Evolutionary conservation across 2,113 vertebrate species (phyloP), one percentile per base, ranked within the genome.

Genomic region (Dromas ardeola): DNA sequence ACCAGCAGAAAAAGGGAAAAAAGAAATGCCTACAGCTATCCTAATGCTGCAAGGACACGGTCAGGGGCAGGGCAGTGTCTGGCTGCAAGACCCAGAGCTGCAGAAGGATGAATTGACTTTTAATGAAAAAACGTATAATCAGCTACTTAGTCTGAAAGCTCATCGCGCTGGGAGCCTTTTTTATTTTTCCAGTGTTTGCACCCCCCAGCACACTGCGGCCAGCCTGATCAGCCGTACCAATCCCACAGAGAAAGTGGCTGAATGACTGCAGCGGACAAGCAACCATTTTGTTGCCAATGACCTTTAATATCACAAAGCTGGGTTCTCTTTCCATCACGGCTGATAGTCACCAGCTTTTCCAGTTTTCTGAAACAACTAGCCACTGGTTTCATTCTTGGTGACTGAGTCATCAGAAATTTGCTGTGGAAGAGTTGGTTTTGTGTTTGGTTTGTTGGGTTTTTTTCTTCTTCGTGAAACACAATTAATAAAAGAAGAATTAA

Each of bases 31-130:
- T 42, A 20, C 5, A 14, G 4, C 10, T 3, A 0, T 5, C 26
- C 50, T 43, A 1, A 1, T 1, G 4, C 36, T 25, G 21, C 30
- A 10, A 2, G 42, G 45, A 6, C 6, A 5, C 1, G 7, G 2
- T 4, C 26, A 66, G 55, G 55, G 58, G 4, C 61, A 38, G 47
- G 34, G 52, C 27, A 38, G 58, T 8, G 3, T 17, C 38, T 29
- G 86, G 56, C 32, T 53, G 53, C 12, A n/a, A 71, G 10, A 43
- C 55, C 42, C 61, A 23, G 36, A 27, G 55, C 66, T 65, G 40
- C 3, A 16, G 26, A 13, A 73, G 62, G 34, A 21, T 78, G 52
- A 45, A 11, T 15, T 89, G 45, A 42, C 16, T 38, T 93, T 96
- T 78, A 53, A 25, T 21, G 16, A 78, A 59, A 70, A 42, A 42